phyloP scores from a whole-genome alignment of 2,888 invertebrate species.

The Tanypteryx hageni region DNA sequence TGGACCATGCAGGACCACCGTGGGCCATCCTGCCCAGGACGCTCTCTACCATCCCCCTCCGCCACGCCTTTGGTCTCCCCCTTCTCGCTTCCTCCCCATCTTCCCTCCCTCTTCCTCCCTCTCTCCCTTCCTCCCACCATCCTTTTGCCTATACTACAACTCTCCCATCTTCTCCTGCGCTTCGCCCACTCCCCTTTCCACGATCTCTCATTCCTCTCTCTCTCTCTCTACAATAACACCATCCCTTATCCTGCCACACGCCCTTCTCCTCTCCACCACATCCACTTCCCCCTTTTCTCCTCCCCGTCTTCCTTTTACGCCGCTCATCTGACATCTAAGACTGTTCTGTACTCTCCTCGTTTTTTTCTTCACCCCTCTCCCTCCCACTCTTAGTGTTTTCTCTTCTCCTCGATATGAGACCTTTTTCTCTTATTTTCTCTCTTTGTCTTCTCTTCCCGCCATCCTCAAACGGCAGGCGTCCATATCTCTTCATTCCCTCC shows the following conservation, averaged over 20 bases:
- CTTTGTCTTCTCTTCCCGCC: background rate
- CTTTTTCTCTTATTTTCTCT: background rate
- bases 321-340: slow-evolving; percentile 16
- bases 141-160: background rate
- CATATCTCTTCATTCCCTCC: background rate
- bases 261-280: background rate
- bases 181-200: background rate
- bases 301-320: background rate
- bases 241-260: background rate
- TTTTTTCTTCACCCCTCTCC: background rate
- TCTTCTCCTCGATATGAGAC: background rate
- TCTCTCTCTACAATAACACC: background rate
- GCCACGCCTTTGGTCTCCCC: background rate
- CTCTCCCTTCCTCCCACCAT: background rate
- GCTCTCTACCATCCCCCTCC: background rate
- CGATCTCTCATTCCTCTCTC: background rate
- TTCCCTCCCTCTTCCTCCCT: background rate
- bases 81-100: background rate
- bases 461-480: background rate
- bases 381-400: background rate
- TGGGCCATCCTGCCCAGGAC: slow-evolving; percentile 45
- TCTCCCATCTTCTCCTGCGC: background rate
- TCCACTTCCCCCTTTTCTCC: background rate
- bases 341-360: background rate
- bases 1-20: slow-evolving; percentile 51